These are phyloP conservation scores for Sinosuthora webbiana DNA, from an alignment of 2,113 vertebrate genomes.

Conservation along the genomic window DNA sequence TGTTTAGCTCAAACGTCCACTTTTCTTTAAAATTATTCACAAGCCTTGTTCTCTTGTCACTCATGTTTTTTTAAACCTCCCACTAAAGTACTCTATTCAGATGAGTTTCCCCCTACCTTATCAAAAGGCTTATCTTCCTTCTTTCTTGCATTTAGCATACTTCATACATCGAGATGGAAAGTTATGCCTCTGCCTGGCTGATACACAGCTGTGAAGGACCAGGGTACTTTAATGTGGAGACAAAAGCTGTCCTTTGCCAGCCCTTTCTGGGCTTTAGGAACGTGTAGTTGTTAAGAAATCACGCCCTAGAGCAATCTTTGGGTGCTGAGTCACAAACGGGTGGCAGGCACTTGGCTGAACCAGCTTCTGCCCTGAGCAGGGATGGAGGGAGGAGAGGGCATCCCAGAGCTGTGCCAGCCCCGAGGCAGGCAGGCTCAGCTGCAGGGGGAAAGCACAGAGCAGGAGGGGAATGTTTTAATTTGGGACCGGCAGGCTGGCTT, in stretches of 20 bases:
- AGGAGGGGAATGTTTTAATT: rapidly evolving
- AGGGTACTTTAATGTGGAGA: neutral
- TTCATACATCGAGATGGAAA: neutral
- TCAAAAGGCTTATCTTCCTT: neutral
- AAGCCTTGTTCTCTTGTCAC: neutral
- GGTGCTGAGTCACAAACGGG: neutral
- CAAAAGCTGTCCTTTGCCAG: neutral
- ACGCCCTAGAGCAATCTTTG: neutral
- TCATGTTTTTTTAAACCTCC: neutral
- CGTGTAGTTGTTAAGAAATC: neutral
- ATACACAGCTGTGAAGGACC: neutral
- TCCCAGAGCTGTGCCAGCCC: neutral
- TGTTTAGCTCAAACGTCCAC: rapidly evolving
- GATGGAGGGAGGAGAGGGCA: neutral
- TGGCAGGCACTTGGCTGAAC: neutral
- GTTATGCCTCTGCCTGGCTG: neutral
- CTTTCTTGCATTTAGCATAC: neutral
- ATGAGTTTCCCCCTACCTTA: neutral
- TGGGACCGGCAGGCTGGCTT: neutral
- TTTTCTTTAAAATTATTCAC: neutral
- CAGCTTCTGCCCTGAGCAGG: neutral
- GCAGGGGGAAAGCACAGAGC: rapidly evolving
- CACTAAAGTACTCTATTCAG: neutral
- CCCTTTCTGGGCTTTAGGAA: neutral
- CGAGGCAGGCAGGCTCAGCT: rapidly evolving